Percentiles rank a stretch among this genome's conserved stretches.
Conservation (phyloP, 1,140 invertebrate species). For the Olivierus martensii region DNA sequence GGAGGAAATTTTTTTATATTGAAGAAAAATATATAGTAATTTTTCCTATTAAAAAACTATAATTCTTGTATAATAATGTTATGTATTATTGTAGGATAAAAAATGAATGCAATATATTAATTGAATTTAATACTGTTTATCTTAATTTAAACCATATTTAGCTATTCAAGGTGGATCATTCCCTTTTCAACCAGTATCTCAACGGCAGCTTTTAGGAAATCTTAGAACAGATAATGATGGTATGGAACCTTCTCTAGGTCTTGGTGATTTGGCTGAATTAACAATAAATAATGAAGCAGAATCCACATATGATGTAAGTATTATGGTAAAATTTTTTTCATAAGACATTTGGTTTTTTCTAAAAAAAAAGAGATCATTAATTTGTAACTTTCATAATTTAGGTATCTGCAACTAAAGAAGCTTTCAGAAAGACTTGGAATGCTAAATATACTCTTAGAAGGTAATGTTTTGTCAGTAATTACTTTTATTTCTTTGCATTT, state of each 20-base stretch:
- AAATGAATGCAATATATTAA: no score
- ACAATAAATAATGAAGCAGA: constrained; percentile 86
- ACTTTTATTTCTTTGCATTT: constrained; percentile 1
- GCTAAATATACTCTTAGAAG: constrained; percentile 82
- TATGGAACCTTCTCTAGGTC: background rate
- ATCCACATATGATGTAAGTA: background rate
- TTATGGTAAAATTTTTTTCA: constrained; percentile 28
- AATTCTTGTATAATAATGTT: no score
- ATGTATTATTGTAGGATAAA: no score
- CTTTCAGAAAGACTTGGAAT: constrained; percentile 91
- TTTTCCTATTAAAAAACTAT: no score
- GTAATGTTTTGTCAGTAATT: constrained; percentile 16
- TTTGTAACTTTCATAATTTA: background rate
- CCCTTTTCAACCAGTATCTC: background rate
- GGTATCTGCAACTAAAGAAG: background rate
- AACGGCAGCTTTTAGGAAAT: background rate
- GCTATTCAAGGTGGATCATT: background rate
- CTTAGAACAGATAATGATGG: background rate
- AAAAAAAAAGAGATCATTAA: background rate
- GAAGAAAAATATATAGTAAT: no score
- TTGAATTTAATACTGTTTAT: no score
- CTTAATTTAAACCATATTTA: no score
- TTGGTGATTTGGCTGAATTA: constrained; percentile 88
- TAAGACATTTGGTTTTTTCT: background rate
- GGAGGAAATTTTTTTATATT: no score